phyloP scores from a whole-genome alignment of 30 jellyfish, hydroid and myxozoan genomes.

The Hydractinia symbiolongicarpus region DNA sequence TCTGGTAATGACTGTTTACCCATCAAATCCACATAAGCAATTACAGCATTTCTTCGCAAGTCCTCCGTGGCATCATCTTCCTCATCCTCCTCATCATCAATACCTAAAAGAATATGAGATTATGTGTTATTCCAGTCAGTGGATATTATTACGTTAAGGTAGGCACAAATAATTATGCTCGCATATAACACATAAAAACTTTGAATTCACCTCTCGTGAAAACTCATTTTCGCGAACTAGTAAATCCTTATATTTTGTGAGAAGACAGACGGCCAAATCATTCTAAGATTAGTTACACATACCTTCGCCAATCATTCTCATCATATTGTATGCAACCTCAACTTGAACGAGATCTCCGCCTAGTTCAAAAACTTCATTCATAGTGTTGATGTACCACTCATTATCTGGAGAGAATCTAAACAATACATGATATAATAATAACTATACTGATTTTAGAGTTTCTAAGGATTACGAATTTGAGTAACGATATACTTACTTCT shows the following conservation, averaged over 20 bases:
- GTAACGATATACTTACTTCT: constrained; percentile 41
- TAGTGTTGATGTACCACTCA: constrained; percentile 77
- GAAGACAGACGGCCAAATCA: no score
- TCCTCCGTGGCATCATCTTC: constrained; percentile 53
- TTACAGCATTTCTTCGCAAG: constrained; percentile 56
- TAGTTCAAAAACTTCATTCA: constrained; percentile 69
- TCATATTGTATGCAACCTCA: constrained; percentile 68
- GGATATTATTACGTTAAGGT: no score
- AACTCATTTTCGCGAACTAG: no score
- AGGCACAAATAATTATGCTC: no score
- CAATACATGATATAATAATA: no score
- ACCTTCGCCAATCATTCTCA: constrained; percentile 89
- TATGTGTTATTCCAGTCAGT: no score
- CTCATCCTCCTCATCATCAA: constrained; percentile 54
- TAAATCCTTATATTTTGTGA: no score
- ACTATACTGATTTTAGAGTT: no score
- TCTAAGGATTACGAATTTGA: no score
- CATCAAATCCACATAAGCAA: constrained; percentile 55
- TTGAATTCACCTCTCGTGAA: no score
- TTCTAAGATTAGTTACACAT: neutral
- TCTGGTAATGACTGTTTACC: constrained; percentile 58
- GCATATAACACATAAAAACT: no score
- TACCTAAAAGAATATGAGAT: constrained; percentile 8
- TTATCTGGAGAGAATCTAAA: constrained; percentile 79
- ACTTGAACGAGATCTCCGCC: constrained; percentile 73